These are phyloP conservation scores for Syrista parreyssii DNA, from an alignment of 2,888 invertebrate species.

Conservation along the genomic window DNA sequence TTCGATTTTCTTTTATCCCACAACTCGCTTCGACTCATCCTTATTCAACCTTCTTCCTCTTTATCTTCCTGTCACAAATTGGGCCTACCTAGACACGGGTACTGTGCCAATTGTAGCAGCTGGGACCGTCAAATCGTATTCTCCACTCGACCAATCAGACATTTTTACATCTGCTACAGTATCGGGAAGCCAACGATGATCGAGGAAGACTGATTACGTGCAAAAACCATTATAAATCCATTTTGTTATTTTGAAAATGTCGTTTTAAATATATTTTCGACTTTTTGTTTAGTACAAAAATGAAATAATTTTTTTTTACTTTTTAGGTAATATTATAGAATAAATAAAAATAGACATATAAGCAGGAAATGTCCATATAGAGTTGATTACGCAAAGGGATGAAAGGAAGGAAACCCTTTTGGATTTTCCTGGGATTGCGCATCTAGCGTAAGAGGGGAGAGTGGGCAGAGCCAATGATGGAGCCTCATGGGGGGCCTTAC, in stretches of 20 bases:
- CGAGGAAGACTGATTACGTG: background rate
- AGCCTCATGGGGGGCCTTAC: constrained; percentile 51
- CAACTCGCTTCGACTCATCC: background rate
- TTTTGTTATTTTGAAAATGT: background rate
- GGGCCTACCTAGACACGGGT: background rate
- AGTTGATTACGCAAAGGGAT: constrained; percentile 10
- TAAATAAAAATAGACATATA: background rate
- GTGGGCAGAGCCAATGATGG: constrained; percentile 56
- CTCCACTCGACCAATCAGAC: background rate
- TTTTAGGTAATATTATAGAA: background rate
- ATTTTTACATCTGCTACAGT: background rate
- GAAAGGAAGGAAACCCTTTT: constrained; percentile 42
- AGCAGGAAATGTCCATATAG: background rate
- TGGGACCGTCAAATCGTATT: background rate
- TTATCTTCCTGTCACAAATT: background rate
- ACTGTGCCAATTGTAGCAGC: background rate
- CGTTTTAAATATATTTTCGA: background rate
- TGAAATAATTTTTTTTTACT: background rate
- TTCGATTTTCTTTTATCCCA: background rate
- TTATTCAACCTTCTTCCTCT: background rate
- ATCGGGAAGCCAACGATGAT: background rate
- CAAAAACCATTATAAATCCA: background rate
- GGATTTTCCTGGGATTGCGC: constrained; percentile 15
- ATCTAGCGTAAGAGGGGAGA: constrained; percentile 37
- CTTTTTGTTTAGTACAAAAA: background rate